Conservation (phyloP, 1,140 invertebrate genomes). For the Brachionus koreanus region DNA sequence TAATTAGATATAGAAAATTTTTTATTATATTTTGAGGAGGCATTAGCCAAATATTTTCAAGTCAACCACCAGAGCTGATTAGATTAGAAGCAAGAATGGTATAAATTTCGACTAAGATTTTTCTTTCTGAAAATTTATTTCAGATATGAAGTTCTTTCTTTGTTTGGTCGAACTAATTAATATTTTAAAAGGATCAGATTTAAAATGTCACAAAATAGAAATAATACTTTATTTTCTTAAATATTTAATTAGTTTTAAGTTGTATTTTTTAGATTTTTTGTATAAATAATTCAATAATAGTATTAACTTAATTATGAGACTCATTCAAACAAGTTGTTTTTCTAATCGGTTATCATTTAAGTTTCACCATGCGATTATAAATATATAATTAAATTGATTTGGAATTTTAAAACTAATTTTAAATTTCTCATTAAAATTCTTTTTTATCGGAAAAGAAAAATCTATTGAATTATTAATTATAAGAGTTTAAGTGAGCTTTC, state of each 20-base stretch:
- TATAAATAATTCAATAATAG: neutral
- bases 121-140: neutral
- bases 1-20: neutral
- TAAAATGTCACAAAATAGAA: neutral
- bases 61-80: neutral
- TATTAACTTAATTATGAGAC: neutral
- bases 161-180: neutral
- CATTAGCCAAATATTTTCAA: too few relatives aligned
- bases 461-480: neutral
- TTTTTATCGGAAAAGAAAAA: neutral
- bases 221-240: neutral
- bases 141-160: neutral
- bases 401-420: neutral
- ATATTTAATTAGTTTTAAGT: neutral
- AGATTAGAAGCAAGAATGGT: neutral
- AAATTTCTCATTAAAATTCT: neutral
- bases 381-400: neutral
- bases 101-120: neutral
- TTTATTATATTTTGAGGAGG: neutral
- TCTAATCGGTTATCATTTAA: constrained; percentile 1
- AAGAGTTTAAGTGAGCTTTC: neutral
- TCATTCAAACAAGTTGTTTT: neutral
- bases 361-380: neutral
- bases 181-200: neutral
- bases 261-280: neutral